Percentiles rank a stretch among this genome's conserved stretches.
Evolutionary conservation across 2,888 invertebrate species (phyloP).

Genomic region (Eurois occulta): DNA sequence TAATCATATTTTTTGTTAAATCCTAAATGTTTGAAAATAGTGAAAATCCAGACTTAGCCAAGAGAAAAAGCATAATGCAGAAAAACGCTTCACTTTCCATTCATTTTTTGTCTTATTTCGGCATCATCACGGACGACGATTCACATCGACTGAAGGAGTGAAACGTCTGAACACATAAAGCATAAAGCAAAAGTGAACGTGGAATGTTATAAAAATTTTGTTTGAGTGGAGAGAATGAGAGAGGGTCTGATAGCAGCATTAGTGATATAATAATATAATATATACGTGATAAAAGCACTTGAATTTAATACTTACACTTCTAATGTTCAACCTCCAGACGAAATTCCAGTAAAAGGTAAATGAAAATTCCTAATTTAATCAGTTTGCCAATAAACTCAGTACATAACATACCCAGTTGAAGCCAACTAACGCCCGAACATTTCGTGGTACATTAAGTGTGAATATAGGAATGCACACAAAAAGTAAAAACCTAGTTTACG

Average conservation of each 20-base stretch:
- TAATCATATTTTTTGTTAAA: neutral
- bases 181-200: neutral
- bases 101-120: neutral
- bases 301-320: neutral
- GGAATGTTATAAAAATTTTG: neutral
- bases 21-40: neutral
- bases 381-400: neutral
- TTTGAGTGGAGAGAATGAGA: neutral
- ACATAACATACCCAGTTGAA: neutral
- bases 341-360: conserved; percentile 15
- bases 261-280: neutral
- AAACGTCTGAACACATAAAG: neutral
- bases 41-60: neutral
- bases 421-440: conserved; percentile 12
- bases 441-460: conserved; percentile 39
- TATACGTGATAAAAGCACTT: neutral
- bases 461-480: conserved; percentile 43
- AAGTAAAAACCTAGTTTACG: conserved; percentile 47
- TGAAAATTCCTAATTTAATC: neutral
- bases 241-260: neutral
- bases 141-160: neutral
- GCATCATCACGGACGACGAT: neutral
- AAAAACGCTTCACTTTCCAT: neutral
- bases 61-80: neutral
- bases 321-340: neutral